phyloP scores from a whole-genome alignment of 2,113 vertebrate genomes.

The Urocitellus parryii region DNA sequence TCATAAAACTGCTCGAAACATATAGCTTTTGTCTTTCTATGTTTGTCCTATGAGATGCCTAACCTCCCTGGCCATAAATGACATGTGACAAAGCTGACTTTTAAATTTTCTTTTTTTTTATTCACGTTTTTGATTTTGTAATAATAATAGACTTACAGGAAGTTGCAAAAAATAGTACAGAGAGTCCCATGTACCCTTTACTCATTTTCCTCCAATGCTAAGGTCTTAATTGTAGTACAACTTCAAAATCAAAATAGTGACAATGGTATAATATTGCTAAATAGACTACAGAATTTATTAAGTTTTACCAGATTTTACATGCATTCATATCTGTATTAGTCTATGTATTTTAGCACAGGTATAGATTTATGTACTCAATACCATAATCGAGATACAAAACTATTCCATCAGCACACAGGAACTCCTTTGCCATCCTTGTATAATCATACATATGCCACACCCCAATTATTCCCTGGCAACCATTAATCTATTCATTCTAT shows the following conservation, averaged over 20 bases:
- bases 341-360: conserved; percentile 43
- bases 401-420: conserved; percentile 43
- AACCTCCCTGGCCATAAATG: background rate
- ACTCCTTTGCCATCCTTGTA: background rate
- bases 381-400: conserved; percentile 40
- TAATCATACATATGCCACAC: background rate
- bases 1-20: too few species aligned
- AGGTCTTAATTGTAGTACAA: too few species aligned
- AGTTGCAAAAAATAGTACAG: too few species aligned
- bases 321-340: conserved; percentile 27
- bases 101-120: too few species aligned
- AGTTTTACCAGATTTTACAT: conserved; percentile 38
- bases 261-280: background rate
- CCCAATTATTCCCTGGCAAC: background rate
- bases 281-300: conserved; percentile 31
- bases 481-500: conserved; percentile 22
- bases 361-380: background rate
- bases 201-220: too few species aligned
- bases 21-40: background rate
- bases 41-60: background rate
- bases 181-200: too few species aligned
- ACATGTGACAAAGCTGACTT: background rate
- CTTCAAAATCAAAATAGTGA: too few species aligned
- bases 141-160: too few species aligned
- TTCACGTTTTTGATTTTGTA: too few species aligned